Conservation (phyloP, 1,140 invertebrate genomes). For the Saccostrea echinata region DNA sequence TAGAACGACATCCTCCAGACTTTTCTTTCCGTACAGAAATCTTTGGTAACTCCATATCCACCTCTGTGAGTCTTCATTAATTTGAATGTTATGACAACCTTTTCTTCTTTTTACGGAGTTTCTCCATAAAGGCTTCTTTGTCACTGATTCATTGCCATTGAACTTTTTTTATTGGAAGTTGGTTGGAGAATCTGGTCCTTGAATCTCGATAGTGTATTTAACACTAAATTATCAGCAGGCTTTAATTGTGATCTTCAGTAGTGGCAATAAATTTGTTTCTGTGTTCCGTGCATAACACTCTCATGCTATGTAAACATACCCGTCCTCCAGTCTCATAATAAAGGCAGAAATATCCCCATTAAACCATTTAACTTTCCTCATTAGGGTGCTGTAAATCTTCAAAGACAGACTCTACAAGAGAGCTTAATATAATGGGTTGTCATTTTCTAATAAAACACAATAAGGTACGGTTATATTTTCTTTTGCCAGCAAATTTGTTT, state of each 20-base stretch:
- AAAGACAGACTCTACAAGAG: background rate
- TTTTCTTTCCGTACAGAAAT: conserved; percentile 6
- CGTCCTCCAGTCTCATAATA: background rate
- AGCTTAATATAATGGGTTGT: background rate
- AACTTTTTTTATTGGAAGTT: background rate
- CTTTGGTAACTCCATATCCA: background rate
- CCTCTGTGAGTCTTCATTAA: background rate
- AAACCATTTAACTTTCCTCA: background rate
- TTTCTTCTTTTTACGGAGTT: conserved; percentile 11
- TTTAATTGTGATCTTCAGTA: conserved; percentile 28
- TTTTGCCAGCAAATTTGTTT: background rate
- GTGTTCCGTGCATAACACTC: conserved; percentile 5
- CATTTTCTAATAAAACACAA: conserved; percentile 11
- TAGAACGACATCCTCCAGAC: background rate
- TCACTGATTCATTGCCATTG: background rate
- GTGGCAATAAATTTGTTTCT: background rate
- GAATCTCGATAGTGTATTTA: conserved; percentile 18
- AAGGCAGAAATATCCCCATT: conserved; percentile 33
- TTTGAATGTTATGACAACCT: background rate
- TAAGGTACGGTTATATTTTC: background rate
- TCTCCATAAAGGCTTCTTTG: background rate
- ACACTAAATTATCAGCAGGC: background rate
- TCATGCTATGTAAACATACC: conserved; percentile 1
- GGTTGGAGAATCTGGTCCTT: background rate
- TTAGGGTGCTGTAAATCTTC: conserved; percentile 13